Conservation (phyloP, 2,888 invertebrate genomes). For the Drosophila flavopinicola region DNA sequence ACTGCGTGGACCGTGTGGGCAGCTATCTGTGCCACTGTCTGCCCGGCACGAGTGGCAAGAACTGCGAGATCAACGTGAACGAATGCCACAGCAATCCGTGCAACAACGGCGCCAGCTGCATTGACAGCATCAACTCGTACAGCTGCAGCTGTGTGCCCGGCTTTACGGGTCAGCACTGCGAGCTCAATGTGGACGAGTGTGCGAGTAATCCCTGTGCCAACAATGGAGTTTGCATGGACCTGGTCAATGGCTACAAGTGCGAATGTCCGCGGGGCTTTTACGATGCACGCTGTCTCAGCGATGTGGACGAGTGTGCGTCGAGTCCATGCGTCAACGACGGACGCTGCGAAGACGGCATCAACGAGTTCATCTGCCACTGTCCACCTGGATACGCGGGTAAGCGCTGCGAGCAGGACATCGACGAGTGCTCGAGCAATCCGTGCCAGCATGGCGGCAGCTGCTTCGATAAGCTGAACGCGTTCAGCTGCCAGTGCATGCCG, state of each 20-base stretch:
- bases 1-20: constrained; percentile 94
- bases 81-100: constrained; percentile 98
- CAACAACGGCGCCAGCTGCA: constrained; percentile 94
- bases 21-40: constrained; percentile 96
- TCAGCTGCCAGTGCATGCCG: constrained; percentile 94
- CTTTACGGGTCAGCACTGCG: constrained; percentile 95
- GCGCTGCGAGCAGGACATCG: constrained; percentile 94
- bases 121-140: constrained; percentile 97
- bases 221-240: constrained; percentile 94
- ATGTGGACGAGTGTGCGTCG: constrained; percentile 96
- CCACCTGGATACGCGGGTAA: constrained; percentile 93
- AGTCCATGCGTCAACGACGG: constrained; percentile 95
- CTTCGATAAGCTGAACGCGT: constrained; percentile 93
- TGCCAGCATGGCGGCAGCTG: constrained; percentile 97
- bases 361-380: constrained; percentile 96
- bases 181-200: constrained; percentile 97
- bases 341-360: constrained; percentile 95
- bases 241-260: constrained; percentile 94
- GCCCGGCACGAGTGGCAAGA: constrained; percentile 94
- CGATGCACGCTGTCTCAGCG: constrained; percentile 94
- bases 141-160: constrained; percentile 96
- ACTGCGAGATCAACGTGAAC: constrained; percentile 97
- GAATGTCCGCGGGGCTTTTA: constrained; percentile 96
- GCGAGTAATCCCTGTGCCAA: constrained; percentile 95
- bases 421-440: constrained; percentile 97